Percentiles rank a stretch among this genome's conserved stretches.
phyloP scores from a whole-genome alignment of 2,797 vertebrate species.

The Helicolenus hilgendorfi region DNA sequence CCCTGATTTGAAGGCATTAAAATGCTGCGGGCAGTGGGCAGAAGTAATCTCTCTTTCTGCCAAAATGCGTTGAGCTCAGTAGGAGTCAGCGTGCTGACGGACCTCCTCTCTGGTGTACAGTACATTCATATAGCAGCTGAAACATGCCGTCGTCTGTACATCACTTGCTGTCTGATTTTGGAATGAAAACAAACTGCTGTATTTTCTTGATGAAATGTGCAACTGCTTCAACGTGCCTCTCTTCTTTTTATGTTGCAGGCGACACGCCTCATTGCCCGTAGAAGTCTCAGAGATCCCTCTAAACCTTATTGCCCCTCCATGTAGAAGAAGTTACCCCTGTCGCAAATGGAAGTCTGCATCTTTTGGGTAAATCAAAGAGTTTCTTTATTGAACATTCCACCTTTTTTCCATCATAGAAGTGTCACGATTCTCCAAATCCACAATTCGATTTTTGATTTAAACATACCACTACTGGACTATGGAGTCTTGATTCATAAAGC shows the following conservation, averaged over 20 bases:
- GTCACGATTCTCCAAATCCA: neutral
- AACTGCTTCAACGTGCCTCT: slow-evolving; percentile 54
- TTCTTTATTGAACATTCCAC: slow-evolving; percentile 54
- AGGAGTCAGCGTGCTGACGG: neutral
- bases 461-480: neutral
- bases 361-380: slow-evolving; percentile 86
- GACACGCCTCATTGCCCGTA: slow-evolving; percentile 83
- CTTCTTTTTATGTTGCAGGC: slow-evolving; percentile 79
- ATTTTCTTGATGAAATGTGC: slow-evolving; percentile 38
- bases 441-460: neutral
- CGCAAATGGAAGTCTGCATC: slow-evolving; percentile 91
- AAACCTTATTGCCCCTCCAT: slow-evolving; percentile 79
- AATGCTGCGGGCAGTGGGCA: slow-evolving; percentile 57
- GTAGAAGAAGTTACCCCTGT: slow-evolving; percentile 89
- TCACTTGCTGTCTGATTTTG: slow-evolving; percentile 10
- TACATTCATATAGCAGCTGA: neutral
- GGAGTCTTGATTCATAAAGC: neutral
- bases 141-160: neutral
- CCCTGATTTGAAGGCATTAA: slow-evolving; percentile 69
- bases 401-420: slow-evolving; percentile 24
- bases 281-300: slow-evolving; percentile 85
- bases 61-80: slow-evolving; percentile 53
- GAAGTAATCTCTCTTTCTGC: slow-evolving; percentile 63
- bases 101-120: neutral
- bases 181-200: neutral